phyloP scores from a whole-genome alignment of 2,888 invertebrate genomes.

The Cetonia aurata region DNA sequence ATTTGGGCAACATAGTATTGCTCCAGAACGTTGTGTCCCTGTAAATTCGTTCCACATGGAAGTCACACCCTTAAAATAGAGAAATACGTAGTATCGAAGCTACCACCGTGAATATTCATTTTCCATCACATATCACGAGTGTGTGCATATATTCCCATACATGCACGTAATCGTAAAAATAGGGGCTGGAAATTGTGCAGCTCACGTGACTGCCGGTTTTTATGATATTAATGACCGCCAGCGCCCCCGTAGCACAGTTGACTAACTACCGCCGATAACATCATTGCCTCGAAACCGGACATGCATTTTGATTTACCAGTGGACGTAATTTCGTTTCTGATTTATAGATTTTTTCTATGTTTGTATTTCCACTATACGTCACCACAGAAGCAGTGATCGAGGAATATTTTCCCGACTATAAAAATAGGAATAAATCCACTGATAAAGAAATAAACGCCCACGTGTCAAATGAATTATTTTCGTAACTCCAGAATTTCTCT shows the following conservation, averaged over 20 bases:
- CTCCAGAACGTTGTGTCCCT: too few relatives aligned
- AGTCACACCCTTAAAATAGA: too few relatives aligned
- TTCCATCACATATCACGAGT: constrained; percentile 25
- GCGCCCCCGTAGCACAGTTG: constrained; percentile 12
- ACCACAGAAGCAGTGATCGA: too few relatives aligned
- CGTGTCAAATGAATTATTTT: too few relatives aligned
- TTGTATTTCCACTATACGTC: constrained; percentile 18
- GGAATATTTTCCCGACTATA: too few relatives aligned
- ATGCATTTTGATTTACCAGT: constrained; percentile 35
- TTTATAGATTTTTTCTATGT: constrained; percentile 35
- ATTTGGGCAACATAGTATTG: too few relatives aligned
- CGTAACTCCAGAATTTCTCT: too few relatives aligned
- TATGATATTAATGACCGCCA: constrained; percentile 29
- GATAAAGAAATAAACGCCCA: too few relatives aligned
- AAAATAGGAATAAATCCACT: too few relatives aligned
- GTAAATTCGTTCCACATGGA: too few relatives aligned
- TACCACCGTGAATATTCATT: constrained; percentile 19
- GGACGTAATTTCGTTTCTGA: constrained; percentile 34
- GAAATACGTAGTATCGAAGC: too few relatives aligned
- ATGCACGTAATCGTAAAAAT: constrained; percentile 6
- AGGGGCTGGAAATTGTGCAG: constrained; percentile 24
- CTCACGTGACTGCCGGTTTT: constrained; percentile 35
- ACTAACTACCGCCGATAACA: constrained; percentile 34
- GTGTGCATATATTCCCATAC: not conserved
- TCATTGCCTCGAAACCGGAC: constrained; percentile 32